Conservation (phyloP, 2,113 vertebrate genomes). For the Pangasianodon hypophthalmus region DNA sequence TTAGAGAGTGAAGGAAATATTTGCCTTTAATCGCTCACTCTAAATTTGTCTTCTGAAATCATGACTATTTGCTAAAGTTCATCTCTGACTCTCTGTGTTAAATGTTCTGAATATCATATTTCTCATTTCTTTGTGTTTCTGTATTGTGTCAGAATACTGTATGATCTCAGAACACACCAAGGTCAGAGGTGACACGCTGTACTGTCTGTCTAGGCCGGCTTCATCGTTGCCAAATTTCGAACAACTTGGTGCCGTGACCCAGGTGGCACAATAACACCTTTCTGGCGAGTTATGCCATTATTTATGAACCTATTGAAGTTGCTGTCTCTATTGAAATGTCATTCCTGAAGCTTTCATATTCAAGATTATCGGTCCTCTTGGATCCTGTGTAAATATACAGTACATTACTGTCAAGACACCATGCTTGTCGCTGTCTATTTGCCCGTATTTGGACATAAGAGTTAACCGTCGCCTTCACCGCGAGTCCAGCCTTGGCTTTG, state of each 20-base stretch:
- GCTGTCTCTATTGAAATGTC: not conserved
- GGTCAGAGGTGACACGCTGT: not conserved
- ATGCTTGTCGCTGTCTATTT: constrained; percentile 25
- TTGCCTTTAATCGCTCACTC: too few species aligned
- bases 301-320: not conserved
- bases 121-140: not conserved
- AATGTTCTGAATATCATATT: not conserved
- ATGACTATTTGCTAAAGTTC: not conserved
- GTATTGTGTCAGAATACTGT: not conserved
- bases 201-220: not conserved
- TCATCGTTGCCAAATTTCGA: not conserved
- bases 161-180: not conserved
- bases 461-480: constrained; percentile 21
- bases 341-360: not conserved
- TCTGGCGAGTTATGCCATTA: not conserved
- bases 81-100: not conserved
- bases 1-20: not conserved
- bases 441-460: constrained; percentile 1
- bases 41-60: not conserved
- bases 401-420: not conserved
- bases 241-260: not conserved
- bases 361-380: not conserved
- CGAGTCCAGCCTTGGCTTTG: constrained; percentile 43
- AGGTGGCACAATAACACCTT: not conserved
- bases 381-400: constrained; percentile 24